Evolutionary conservation across 2,797 vertebrate species (phyloP).

Genomic region (Oceanodroma leucorhoa): DNA sequence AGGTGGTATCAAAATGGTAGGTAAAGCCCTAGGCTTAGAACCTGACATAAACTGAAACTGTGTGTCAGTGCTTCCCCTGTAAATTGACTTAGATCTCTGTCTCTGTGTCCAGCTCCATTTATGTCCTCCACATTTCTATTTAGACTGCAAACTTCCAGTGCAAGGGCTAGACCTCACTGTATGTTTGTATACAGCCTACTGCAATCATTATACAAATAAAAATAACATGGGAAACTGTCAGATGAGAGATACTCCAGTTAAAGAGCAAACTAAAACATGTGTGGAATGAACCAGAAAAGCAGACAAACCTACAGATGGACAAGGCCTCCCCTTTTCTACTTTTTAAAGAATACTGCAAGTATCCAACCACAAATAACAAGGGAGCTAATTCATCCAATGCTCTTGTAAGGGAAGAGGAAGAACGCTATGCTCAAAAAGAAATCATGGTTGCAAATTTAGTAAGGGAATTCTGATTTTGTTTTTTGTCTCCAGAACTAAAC

Average conservation of each 20-base stretch:
- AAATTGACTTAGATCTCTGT: neutral
- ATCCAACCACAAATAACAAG: neutral
- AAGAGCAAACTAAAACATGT: slow-evolving; percentile 21
- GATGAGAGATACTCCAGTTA: slow-evolving; percentile 28
- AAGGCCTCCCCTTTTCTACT: neutral
- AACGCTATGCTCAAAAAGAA: neutral
- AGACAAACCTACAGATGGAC: neutral
- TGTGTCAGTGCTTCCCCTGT: neutral
- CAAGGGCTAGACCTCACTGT: neutral
- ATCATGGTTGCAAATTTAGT: neutral
- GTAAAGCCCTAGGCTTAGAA: neutral
- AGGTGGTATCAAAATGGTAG: neutral
- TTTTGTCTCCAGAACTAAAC: neutral
- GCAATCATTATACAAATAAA: slow-evolving; percentile 29
- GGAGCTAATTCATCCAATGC: neutral
- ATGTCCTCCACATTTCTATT: neutral
- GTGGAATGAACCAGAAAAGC: slow-evolving; percentile 13
- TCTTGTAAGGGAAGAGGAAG: neutral
- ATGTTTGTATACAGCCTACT: slow-evolving; percentile 1
- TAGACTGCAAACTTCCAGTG: neutral
- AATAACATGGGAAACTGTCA: slow-evolving; percentile 41
- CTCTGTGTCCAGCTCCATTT: neutral
- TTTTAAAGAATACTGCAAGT: neutral
- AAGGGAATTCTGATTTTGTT: neutral
- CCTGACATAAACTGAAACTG: neutral